phyloP scores from a whole-genome alignment of 2,113 vertebrate species.

The Lepidothrix coronata region DNA sequence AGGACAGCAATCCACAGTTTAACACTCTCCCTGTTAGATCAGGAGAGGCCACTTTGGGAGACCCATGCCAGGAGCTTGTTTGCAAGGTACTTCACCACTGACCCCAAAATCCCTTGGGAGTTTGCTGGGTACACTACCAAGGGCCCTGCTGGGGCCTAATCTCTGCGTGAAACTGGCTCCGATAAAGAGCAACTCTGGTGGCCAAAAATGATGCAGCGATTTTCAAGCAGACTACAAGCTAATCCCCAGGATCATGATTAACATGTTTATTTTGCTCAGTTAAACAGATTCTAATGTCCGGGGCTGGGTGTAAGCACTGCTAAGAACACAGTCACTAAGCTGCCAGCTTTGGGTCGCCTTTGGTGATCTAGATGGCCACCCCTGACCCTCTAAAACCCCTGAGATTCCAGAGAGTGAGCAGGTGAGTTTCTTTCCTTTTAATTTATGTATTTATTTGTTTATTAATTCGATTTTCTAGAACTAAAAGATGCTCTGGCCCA shows the following conservation, averaged over 20 bases:
- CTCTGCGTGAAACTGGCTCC: not conserved
- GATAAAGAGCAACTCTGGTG: slow-evolving; percentile 10
- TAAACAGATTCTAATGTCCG: slow-evolving; percentile 42
- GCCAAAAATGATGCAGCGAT: slow-evolving; percentile 2
- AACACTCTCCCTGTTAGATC: not conserved
- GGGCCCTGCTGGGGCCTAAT: not conserved
- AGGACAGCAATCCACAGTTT: not conserved
- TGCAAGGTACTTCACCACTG: not conserved
- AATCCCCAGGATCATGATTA: slow-evolving; percentile 49
- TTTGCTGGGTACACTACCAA: not conserved
- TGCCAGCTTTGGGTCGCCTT: not conserved
- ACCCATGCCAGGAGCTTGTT: not conserved
- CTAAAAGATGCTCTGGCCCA: not conserved
- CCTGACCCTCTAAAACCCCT: not conserved
- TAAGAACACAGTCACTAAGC: not conserved
- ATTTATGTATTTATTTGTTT: not conserved
- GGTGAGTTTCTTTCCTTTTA: not conserved
- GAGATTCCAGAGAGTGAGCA: not conserved
- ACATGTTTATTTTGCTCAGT: slow-evolving; percentile 46
- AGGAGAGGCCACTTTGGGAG: not conserved
- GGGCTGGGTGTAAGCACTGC: not conserved
- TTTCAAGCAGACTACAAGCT: not conserved
- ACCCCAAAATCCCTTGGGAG: not conserved
- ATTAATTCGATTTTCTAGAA: not conserved
- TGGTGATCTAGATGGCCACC: not conserved